Evolutionary conservation across 1,140 invertebrate genomes (phyloP), one percentile per base, ranked within the genome.

Genomic region (Cydia splendana): DNA sequence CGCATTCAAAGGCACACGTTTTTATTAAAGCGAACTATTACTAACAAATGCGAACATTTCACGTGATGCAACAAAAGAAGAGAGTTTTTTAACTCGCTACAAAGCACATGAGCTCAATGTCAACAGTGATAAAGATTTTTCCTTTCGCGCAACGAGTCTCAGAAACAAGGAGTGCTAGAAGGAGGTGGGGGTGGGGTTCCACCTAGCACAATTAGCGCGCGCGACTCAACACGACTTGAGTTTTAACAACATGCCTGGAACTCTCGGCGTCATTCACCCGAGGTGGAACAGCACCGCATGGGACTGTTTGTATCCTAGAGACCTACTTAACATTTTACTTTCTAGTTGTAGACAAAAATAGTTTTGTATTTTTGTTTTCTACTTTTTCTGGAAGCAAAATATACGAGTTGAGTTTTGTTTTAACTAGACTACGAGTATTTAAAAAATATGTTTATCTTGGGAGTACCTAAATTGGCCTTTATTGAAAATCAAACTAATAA

Each of bases 151-250:
- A 88, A 88, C 87, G 86, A 84, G 81, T 71, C 81, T 78, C 84
- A 81, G 83, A 90, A 89, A 90, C 89, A 88, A 89, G 87, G 83
- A 88, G 85, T 88, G 84, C 85, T 83, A 84, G 89, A 84, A 87
- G 24, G 78, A 79, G 77, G 79, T 75, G 77, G 65, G 80, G 69
- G 78, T 78, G 79, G 78, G 78, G 80, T 81, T 84, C 82, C 80
- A 86, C 82, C 79, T 85, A 85, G 88, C 85, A 91, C 91, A 92
- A 92, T 92, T 92, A 92, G 91, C 89, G 89, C 84, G 89, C 88
- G 88, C 83, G 88, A 85, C 91, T 92, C 89, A 81, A 92, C 91
- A 85, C 89, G 82, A 82, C 89, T 92, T 90, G 84, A 92, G 89
- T 91, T 91, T 90, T 91, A 92, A 91, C 89, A 92, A 92, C 89